Evolutionary conservation across 2,113 vertebrate genomes (phyloP).

Genomic region (Oxyruncus cristatus): DNA sequence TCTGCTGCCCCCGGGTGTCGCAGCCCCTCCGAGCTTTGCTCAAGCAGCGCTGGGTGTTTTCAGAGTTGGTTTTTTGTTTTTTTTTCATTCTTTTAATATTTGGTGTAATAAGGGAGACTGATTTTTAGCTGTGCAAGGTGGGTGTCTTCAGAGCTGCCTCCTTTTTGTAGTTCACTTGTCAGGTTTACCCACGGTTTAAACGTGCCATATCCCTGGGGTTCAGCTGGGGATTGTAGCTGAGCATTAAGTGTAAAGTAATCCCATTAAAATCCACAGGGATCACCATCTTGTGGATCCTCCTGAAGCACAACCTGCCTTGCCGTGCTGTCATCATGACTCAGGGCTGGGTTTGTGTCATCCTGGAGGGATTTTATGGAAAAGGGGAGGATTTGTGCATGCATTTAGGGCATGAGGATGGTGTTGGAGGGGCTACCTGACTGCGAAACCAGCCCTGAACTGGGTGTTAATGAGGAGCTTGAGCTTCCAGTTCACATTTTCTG

Average conservation of each 20-base stretch:
- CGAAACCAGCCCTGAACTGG: neutral
- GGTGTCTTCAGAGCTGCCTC: neutral
- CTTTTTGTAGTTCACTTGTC: neutral
- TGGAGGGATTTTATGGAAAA: neutral
- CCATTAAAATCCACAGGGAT: neutral
- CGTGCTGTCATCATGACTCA: accelerated
- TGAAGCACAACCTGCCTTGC: neutral
- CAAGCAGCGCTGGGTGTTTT: neutral
- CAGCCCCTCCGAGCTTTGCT: neutral
- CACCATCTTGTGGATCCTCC: neutral
- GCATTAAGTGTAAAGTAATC: neutral
- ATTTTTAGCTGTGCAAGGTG: neutral
- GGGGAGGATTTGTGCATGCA: neutral
- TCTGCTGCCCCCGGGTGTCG: neutral
- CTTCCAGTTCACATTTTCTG: neutral
- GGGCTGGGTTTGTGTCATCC: neutral
- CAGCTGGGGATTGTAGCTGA: neutral
- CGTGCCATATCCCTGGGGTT: neutral
- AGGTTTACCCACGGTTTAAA: neutral
- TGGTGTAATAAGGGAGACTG: neutral
- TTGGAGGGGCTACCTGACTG: neutral
- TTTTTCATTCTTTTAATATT: neutral
- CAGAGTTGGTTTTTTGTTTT: neutral
- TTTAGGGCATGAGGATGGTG: neutral
- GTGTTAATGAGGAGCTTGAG: neutral